Evolutionary conservation across 2,888 invertebrate genomes (phyloP).

Genomic region (Caenorhabditis japonica): DNA sequence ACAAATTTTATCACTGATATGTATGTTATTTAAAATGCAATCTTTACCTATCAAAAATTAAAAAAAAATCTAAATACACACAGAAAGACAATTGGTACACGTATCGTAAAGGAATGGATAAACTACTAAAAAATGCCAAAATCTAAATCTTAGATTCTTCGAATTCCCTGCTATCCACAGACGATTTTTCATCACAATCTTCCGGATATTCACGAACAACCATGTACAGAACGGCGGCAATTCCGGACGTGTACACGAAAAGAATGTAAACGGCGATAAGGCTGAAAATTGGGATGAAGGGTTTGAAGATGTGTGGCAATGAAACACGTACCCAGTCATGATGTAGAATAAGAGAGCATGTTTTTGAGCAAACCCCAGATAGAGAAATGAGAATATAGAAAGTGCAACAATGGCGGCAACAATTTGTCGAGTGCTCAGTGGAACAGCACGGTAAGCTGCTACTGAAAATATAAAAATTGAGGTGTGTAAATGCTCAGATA

Average conservation of each 20-base stretch:
- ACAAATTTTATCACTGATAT: too few species aligned
- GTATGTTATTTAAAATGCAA: too few species aligned
- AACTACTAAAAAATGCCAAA: neutral
- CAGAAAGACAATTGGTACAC: neutral
- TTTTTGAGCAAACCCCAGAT: conserved; percentile 61
- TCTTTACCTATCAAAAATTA: too few species aligned
- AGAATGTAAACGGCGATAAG: conserved; percentile 54
- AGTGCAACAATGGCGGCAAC: conserved; percentile 41
- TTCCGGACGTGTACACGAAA: conserved; percentile 58
- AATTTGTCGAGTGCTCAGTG: conserved; percentile 56
- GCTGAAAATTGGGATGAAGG: conserved; percentile 34
- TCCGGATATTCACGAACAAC: conserved; percentile 44
- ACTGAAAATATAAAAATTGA: conserved; percentile 6
- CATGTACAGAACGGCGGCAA: conserved; percentile 63
- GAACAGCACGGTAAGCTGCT: conserved; percentile 53
- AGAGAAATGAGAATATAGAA: conserved; percentile 58
- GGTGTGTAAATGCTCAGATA: neutral
- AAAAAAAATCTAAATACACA: too few species aligned
- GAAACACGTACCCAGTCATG: conserved; percentile 59
- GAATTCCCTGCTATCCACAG: conserved; percentile 9
- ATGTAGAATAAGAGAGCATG: conserved; percentile 59
- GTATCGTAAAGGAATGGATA: conserved; percentile 4
- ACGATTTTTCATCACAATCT: conserved; percentile 18
- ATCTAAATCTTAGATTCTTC: conserved; percentile 39
- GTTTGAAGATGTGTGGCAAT: neutral